These are phyloP conservation scores for Euglossa dilemma DNA, from an alignment of 1,140 invertebrate genomes.

Conservation along the genomic window DNA sequence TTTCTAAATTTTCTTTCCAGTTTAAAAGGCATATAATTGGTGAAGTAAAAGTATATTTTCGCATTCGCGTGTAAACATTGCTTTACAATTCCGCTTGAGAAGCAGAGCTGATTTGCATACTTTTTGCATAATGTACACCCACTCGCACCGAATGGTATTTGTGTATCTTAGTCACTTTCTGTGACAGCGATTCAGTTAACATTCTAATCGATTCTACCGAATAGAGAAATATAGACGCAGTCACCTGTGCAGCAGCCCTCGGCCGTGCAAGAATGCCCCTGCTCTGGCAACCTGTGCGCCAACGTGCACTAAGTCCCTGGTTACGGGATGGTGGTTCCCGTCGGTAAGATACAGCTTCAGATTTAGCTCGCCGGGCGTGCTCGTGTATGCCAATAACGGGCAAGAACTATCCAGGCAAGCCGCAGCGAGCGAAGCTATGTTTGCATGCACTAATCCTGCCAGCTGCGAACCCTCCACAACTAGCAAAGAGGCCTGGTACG, in stretches of 20 bases:
- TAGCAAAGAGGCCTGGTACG: slow-evolving; percentile 91
- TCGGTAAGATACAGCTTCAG: slow-evolving; percentile 90
- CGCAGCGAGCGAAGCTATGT: slow-evolving; percentile 91
- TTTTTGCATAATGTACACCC: background rate
- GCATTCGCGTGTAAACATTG: background rate
- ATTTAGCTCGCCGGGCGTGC: slow-evolving; percentile 90
- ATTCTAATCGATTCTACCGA: background rate
- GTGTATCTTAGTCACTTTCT: background rate
- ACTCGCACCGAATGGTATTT: background rate
- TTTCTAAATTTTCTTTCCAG: background rate
- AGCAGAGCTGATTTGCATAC: background rate
- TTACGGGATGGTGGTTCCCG: slow-evolving; percentile 85
- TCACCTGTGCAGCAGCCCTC: slow-evolving; percentile 91
- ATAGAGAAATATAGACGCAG: background rate
- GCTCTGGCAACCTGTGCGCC: slow-evolving; percentile 94
- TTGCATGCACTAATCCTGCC: slow-evolving; percentile 91
- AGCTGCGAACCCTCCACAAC: slow-evolving; percentile 93
- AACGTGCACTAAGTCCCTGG: slow-evolving; percentile 94
- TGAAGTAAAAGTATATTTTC: background rate
- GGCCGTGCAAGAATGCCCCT: slow-evolving; percentile 94
- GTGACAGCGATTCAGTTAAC: background rate
- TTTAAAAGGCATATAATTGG: background rate
- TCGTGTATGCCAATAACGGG: slow-evolving; percentile 91
- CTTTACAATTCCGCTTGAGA: background rate
- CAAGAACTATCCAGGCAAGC: slow-evolving; percentile 90